Percentiles rank a stretch among this genome's conserved stretches.
Conservation (phyloP, 2,113 vertebrate genomes). For the Peromyscus californicus region DNA sequence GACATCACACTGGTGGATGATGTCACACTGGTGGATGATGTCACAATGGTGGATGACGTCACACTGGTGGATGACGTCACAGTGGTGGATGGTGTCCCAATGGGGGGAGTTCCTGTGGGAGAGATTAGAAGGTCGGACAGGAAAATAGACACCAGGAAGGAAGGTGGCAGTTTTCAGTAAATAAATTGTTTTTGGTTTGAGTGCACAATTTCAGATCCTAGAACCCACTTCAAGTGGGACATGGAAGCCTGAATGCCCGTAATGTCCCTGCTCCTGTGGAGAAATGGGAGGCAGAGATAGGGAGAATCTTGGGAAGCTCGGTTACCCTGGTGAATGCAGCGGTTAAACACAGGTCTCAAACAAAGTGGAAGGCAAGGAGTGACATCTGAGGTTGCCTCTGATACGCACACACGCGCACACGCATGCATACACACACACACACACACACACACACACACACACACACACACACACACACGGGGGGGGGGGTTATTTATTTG, state of each 20-base stretch:
- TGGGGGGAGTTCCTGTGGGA: not conserved
- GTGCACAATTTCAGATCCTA: not conserved
- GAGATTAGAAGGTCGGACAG: not conserved
- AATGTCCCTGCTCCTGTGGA: not conserved
- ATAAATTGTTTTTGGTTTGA: not conserved
- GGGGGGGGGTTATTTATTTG: too few relatives aligned
- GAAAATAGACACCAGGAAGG: not conserved
- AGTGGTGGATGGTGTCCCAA: not conserved
- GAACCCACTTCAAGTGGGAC: not conserved
- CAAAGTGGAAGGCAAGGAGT: too few relatives aligned
- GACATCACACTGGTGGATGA: not conserved
- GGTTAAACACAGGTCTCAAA: not conserved
- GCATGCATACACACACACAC: too few relatives aligned
- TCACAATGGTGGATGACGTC: not conserved
- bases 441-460: not conserved
- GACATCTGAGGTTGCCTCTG: not conserved
- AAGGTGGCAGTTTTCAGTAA: not conserved
- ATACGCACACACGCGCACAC: not conserved
- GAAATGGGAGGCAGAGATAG: not conserved
- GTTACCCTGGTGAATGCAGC: not conserved
- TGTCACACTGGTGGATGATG: not conserved
- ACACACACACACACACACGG: not conserved
- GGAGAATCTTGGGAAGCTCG: not conserved
- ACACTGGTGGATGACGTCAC: not conserved
- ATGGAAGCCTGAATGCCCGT: not conserved